These are phyloP conservation scores for Heliothis subflexa DNA, from an alignment of 1,140 invertebrate genomes.

Conservation along the genomic window DNA sequence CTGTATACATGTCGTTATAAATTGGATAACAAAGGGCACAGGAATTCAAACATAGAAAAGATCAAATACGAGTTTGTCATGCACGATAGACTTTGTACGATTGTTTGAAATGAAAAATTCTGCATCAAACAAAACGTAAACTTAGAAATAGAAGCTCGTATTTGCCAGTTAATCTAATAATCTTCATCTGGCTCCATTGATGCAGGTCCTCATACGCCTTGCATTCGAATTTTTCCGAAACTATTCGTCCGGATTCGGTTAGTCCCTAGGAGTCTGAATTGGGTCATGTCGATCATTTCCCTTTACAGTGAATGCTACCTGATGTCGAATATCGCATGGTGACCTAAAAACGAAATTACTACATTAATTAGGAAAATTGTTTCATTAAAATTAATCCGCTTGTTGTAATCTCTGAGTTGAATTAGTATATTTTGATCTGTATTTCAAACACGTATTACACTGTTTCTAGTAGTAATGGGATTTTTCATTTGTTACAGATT, in stretches of 20 bases:
- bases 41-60: no score
- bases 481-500: slow-evolving; percentile 40
- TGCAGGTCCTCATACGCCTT: slow-evolving; percentile 27
- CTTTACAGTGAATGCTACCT: slow-evolving; percentile 59
- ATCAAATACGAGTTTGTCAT: no score
- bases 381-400: slow-evolving; percentile 15
- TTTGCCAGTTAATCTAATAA: slow-evolving; percentile 19
- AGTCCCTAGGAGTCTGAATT: slow-evolving; percentile 58
- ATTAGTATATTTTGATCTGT: not conserved
- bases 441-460: not conserved
- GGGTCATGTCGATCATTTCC: slow-evolving; percentile 73
- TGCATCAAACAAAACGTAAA: slow-evolving; percentile 10
- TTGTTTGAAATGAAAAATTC: slow-evolving; percentile 5
- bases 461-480: not conserved
- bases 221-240: slow-evolving; percentile 19
- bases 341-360: slow-evolving; percentile 13
- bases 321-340: slow-evolving; percentile 66
- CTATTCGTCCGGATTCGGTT: slow-evolving; percentile 11
- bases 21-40: no score
- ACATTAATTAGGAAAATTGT: slow-evolving; percentile 37
- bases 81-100: not conserved
- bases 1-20: no score
- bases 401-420: slow-evolving; percentile 11
- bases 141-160: slow-evolving; percentile 1
- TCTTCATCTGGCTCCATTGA: slow-evolving; percentile 36